Conservation (phyloP, 2,797 vertebrate species). For the Moxostoma hubbsi region DNA sequence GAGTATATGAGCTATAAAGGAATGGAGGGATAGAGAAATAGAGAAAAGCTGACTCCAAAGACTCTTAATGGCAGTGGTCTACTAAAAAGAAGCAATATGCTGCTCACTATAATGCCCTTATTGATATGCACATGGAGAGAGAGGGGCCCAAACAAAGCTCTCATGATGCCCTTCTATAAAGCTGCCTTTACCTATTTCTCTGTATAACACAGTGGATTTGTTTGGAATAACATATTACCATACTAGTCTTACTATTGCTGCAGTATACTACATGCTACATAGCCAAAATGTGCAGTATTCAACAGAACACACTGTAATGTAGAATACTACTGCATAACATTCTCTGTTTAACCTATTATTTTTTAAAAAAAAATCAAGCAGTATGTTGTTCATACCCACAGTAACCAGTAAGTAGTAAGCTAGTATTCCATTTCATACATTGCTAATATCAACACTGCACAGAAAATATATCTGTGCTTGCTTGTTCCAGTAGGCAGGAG, state of each 20-base stretch:
- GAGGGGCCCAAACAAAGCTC: constrained; percentile 42
- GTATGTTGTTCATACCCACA: too few relatives aligned
- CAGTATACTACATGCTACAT: too few relatives aligned
- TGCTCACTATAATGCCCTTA: constrained; percentile 29
- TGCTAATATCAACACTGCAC: too few relatives aligned
- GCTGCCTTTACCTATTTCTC: background rate
- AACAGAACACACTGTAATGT: background rate
- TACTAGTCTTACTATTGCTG: too few relatives aligned
- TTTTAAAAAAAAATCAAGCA: too few relatives aligned
- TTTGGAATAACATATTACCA: too few relatives aligned
- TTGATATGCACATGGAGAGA: constrained; percentile 33
- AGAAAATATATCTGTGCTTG: background rate
- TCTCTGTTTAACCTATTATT: too few relatives aligned
- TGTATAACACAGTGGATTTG: too few relatives aligned
- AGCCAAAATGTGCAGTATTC: too few relatives aligned
- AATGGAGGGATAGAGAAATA: constrained; percentile 59
- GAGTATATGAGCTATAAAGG: constrained; percentile 58
- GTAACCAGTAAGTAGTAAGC: too few relatives aligned
- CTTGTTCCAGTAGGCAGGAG: background rate
- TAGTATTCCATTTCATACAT: too few relatives aligned
- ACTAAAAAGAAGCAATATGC: constrained; percentile 43
- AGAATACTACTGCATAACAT: too few relatives aligned
- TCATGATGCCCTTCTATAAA: background rate
- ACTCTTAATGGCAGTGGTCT: constrained; percentile 64
- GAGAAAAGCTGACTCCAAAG: constrained; percentile 68